phyloP scores from a whole-genome alignment of 1,140 invertebrate species.

The Drosophila aff. region DNA sequence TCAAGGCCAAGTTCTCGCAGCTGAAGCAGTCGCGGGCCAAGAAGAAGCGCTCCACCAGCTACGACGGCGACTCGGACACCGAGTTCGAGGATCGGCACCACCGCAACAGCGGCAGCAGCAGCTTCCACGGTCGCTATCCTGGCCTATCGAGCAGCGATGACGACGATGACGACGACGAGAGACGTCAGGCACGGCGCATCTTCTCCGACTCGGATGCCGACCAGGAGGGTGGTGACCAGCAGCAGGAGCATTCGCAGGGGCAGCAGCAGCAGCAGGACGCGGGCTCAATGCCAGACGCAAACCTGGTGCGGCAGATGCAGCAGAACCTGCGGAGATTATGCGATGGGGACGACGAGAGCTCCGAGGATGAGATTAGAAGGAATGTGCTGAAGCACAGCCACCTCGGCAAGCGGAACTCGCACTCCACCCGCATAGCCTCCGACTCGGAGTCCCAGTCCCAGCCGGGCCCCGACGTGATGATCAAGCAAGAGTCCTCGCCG shows the following conservation, averaged over 20 bases:
- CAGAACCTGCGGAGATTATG: conserved; percentile 74
- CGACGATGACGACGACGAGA: conserved; percentile 53
- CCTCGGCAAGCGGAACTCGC: conserved; percentile 86
- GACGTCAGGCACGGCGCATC: conserved; percentile 53
- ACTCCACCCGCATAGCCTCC: conserved; percentile 87
- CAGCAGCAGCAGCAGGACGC: conserved; percentile 24
- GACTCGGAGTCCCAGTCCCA: conserved; percentile 86
- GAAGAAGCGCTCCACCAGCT: conserved; percentile 94
- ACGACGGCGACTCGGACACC: conserved; percentile 93
- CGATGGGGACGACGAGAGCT: conserved; percentile 84
- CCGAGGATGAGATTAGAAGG: conserved; percentile 77
- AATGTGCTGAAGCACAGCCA: conserved; percentile 72
- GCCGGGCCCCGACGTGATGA: conserved; percentile 77
- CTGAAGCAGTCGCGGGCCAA: conserved; percentile 94
- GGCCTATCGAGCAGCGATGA: conserved; percentile 73
- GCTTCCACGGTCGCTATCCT: conserved; percentile 66
- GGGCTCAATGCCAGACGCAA: conserved; percentile 28
- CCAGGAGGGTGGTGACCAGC: background rate
- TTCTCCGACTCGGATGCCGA: conserved; percentile 74
- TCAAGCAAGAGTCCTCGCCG: conserved; percentile 61
- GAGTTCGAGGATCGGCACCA: conserved; percentile 86
- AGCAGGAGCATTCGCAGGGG: conserved; percentile 6
- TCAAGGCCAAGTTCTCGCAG: conserved; percentile 95
- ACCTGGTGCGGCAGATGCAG: conserved; percentile 62
- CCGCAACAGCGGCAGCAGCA: conserved; percentile 69